Conservation (phyloP, 2,888 invertebrate genomes). For the Rhamphomyia laevipes region DNA sequence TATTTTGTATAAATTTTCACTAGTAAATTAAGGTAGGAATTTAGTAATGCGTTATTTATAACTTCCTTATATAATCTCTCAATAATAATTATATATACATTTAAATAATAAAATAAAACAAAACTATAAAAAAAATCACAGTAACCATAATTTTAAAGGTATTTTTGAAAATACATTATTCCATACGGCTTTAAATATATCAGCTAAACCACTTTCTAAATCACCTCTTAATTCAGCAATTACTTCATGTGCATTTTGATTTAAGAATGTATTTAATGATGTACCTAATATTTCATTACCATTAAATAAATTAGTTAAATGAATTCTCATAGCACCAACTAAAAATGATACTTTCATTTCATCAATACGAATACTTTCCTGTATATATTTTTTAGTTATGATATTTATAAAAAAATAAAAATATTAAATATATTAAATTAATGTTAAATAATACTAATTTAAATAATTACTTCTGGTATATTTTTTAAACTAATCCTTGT, state of each 20-base stretch:
- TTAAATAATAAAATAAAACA: background rate
- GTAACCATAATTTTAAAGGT: conserved; percentile 45
- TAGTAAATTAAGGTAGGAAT: too few relatives aligned
- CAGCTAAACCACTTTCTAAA: conserved; percentile 42
- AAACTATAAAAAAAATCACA: conserved; percentile 21
- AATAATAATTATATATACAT: too few relatives aligned
- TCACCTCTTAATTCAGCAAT: conserved; percentile 44
- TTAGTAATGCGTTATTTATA: too few relatives aligned
- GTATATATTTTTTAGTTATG: too few relatives aligned
- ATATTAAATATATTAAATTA: background rate
- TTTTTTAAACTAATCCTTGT: conserved; percentile 40
- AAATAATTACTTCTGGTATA: conserved; percentile 29
- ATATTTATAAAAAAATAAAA: background rate
- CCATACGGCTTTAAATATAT: conserved; percentile 44
- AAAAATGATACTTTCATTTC: conserved; percentile 45
- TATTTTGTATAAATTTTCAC: too few relatives aligned
- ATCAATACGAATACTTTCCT: conserved; percentile 40
- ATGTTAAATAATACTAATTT: background rate
- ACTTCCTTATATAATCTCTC: too few relatives aligned
- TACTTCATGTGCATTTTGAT: conserved; percentile 47
- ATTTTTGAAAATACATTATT: conserved; percentile 47
- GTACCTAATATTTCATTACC: conserved; percentile 48
- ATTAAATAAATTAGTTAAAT: conserved; percentile 48
- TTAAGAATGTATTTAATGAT: conserved; percentile 46
- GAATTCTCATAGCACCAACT: conserved; percentile 42